Evolutionary conservation across 2,888 invertebrate species (phyloP), one percentile per base, ranked within the genome.

Genomic region (Lycocerus yunnanus): DNA sequence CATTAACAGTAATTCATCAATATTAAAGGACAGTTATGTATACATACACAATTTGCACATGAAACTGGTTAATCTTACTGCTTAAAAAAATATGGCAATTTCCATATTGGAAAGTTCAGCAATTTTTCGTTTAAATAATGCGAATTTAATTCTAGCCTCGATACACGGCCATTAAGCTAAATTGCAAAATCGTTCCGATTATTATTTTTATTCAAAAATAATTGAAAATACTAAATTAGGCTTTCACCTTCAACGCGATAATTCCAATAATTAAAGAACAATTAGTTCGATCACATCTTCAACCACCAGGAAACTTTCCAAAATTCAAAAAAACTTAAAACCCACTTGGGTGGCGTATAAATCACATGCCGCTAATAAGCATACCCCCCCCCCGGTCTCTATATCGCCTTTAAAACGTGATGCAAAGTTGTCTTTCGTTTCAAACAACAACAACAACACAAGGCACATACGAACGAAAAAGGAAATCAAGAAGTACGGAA

Each of bases 221-320:
- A 77, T 74, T 78, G 66, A 69, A 71, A 75, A 72, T 71, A 70
- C 72, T 73, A 60, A 68, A 74, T 21, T 66, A 74, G 66, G 71
- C 72, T 61, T 68, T 78, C 71, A 77, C 75, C 74, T 77, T 72
- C 76, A 69, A 73, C 70, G n/a, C 14, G 65, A 10, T 24, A 59
- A 16, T 21, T 67, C 66, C n/a, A n/a, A 63, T 63, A n/a, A 20
- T 66, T 58, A 24, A 61, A 63, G 10, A 15, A 60, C 15, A 60
- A 15, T 15, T 16, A 60, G 61, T n/a, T n/a, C n/a, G 43, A 43
- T 43, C 43, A 43, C 43, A 43, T 43, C n/a, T 43, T n/a, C 43
- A n/a, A 43, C 5, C 8, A 21, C 6, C 11, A n/a, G 8, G 43
- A 43, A 43, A 43, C 43, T 43, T 43, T 43, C 43, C 43, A 6